Percentiles rank a stretch among this genome's conserved stretches.
These are phyloP conservation scores for Lophochroa leadbeateri DNA, from an alignment of 2,113 vertebrate species.

Conservation along the genomic window DNA sequence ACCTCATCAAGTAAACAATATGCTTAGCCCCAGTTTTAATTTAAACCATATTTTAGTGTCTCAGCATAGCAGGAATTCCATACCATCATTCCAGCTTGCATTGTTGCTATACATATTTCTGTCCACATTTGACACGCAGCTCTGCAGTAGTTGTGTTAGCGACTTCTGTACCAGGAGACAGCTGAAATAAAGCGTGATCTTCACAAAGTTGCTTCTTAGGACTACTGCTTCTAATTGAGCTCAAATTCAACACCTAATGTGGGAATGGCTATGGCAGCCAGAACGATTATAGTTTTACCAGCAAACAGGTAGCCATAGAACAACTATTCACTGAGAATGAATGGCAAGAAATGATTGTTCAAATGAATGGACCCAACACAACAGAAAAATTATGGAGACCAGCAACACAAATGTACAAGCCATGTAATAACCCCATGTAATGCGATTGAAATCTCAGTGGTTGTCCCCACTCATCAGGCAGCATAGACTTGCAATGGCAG, in stretches of 20 bases:
- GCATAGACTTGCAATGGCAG: accelerated
- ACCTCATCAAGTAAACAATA: constrained; percentile 48
- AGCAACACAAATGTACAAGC: accelerated
- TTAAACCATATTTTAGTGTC: constrained; percentile 51
- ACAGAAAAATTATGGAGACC: background rate
- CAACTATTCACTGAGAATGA: background rate
- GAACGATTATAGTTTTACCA: background rate
- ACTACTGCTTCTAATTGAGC: background rate
- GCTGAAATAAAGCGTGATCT: background rate
- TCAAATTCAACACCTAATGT: background rate
- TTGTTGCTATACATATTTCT: constrained; percentile 20
- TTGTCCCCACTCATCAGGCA: background rate
- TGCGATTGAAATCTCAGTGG: background rate
- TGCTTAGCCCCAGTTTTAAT: constrained; percentile 14
- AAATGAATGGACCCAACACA: background rate
- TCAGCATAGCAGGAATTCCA: constrained; percentile 46
- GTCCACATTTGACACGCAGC: background rate
- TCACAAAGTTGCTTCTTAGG: background rate
- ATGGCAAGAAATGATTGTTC: background rate
- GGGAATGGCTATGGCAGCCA: background rate
- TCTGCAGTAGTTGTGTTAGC: background rate
- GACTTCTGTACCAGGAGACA: background rate
- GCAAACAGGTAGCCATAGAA: background rate
- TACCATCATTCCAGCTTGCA: constrained; percentile 9
- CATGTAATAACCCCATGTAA: background rate